Base-by-base conservation (phyloP, 1,140 invertebrate genomes). In the Carcinoscorpius rotundicauda region DNA sequence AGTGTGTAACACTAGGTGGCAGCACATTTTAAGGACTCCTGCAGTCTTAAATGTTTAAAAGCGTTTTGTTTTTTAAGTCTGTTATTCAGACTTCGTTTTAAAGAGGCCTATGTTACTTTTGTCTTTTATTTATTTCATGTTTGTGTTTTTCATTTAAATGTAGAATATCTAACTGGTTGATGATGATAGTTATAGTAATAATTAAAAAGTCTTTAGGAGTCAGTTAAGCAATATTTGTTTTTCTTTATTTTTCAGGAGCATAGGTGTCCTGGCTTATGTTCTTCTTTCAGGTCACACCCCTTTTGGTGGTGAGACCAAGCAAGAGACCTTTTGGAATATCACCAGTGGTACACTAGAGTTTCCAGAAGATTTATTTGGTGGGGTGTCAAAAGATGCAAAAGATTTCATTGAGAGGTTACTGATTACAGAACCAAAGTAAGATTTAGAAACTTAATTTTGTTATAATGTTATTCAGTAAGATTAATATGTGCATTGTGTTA, bases 291-390 rank as follows among this genome's bases (percentile, higher is more conserved):
- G 93, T 10, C 87, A 68, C 76, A 93, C 91, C 48, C 94, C 93
- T 9, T 97, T 97, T 77, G 91, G 88, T 61, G 93, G 91, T 58
- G 89, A 96, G 75, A 90, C 86, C 65, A 95, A 96, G 76, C 93
- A 97, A 79, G 90, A 88, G 73, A 89, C 87, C 0, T 96, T 92
- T 78, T 88, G 92, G 70, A 97, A 97, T 80, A 96, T 97, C 74
- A 89, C 91, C 58, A 87, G 91, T 76, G 92, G 91, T 75, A 84
- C 85, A 71, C 82, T 96, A 67, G 88, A 91, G 73, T 97, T 96
- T 79, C 93, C 93, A 63, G 83, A 86, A 69, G 90, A 93, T 73
- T 81, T 95, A 63, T 97, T 97, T 81, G 82, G 82, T 63, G 85
- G 88, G 71, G 85, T 95, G 61, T 93, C 90, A 59, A 81, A 84